These are phyloP conservation scores for Ptyas mucosa DNA, from an alignment of 2,113 vertebrate genomes.

Conservation along the genomic window DNA sequence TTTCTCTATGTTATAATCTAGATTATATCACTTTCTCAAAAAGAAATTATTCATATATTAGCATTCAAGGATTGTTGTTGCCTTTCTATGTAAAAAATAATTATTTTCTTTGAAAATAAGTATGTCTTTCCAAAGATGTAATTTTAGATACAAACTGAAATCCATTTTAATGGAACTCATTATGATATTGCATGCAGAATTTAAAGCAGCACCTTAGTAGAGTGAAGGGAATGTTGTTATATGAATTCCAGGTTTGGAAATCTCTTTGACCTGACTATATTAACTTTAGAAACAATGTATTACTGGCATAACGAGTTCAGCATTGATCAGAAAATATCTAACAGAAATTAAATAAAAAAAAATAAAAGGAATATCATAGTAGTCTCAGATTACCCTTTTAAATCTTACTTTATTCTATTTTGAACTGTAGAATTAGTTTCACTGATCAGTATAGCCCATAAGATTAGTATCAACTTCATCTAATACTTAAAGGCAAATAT, in stretches of 20 bases:
- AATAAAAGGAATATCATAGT: slow-evolving; percentile 36
- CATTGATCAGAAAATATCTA: slow-evolving; percentile 57
- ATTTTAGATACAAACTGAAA: not conserved
- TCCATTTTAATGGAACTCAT: not conserved
- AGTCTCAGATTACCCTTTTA: slow-evolving; percentile 46
- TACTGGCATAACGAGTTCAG: slow-evolving; percentile 55
- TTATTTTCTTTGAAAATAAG: not conserved
- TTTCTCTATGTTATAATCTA: not conserved
- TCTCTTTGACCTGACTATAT: slow-evolving; percentile 20
- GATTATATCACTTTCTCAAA: accelerated
- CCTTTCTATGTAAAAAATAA: not conserved
- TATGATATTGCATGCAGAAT: slow-evolving; percentile 42
- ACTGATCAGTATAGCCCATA: slow-evolving; percentile 46
- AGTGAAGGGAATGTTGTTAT: not conserved
- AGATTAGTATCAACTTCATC: slow-evolving; percentile 36
- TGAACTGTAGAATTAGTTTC: slow-evolving; percentile 41
- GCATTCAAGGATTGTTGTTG: not conserved
- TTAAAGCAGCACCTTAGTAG: not conserved
- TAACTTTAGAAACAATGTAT: slow-evolving; percentile 47
- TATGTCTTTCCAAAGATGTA: not conserved
- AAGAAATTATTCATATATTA: not conserved
- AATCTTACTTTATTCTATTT: slow-evolving; percentile 50
- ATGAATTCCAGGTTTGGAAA: slow-evolving; percentile 13
- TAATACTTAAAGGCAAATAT: slow-evolving; percentile 36
- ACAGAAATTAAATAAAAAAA: slow-evolving; percentile 39